Conservation (phyloP, 1,140 invertebrate species). For the Ostrea edulis region DNA sequence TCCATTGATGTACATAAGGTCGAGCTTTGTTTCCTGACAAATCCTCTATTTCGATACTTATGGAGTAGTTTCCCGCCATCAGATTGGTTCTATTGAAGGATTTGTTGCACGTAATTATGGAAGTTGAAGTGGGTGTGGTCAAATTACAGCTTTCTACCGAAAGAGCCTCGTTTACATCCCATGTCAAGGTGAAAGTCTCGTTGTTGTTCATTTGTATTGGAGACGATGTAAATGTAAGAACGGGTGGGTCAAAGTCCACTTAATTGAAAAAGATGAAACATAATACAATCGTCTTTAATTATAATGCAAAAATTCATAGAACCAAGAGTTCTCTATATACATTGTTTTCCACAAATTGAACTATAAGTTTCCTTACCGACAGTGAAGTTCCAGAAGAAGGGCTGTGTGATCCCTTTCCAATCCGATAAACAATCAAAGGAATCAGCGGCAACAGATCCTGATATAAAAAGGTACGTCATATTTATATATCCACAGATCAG, state of each 20-base stretch:
- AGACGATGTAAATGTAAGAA: neutral
- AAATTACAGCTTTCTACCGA: neutral
- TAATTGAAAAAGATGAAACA: neutral
- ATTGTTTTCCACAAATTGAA: neutral
- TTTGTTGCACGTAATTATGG: neutral
- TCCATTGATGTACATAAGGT: neutral
- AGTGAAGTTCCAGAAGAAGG: neutral
- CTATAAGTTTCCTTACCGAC: neutral
- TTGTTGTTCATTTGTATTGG: neutral
- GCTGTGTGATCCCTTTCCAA: neutral
- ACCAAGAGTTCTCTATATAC: neutral
- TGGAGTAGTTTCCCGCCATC: neutral
- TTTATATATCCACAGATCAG: too few species aligned
- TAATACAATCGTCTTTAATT: neutral
- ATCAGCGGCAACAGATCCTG: neutral
- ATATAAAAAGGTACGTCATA: neutral
- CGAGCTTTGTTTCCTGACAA: constrained; percentile 8
- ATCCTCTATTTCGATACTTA: constrained; percentile 4
- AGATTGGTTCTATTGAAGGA: neutral
- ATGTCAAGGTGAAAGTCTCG: neutral
- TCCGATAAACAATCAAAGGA: neutral
- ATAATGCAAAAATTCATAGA: neutral
- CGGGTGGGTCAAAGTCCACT: neutral
- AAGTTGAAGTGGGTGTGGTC: neutral
- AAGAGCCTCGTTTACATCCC: constrained; percentile 10